phyloP scores from a whole-genome alignment of 2,888 invertebrate genomes.

The Dioctria rufipes region DNA sequence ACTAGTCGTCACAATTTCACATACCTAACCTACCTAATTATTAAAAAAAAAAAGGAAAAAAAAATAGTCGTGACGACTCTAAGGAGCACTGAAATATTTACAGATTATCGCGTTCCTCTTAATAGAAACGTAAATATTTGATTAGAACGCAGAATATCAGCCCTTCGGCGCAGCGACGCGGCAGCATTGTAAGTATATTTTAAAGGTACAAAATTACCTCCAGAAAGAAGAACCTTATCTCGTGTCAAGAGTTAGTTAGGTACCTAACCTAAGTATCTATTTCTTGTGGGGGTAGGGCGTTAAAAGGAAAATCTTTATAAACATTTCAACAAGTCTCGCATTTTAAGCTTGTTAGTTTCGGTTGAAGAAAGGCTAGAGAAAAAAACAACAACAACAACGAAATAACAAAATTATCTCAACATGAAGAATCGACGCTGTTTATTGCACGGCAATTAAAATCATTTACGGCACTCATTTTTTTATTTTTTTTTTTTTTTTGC shows the following conservation, averaged over 20 bases:
- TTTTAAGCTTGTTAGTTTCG: conserved; percentile 17
- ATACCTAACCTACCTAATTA: background rate
- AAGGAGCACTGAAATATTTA: conserved; percentile 36
- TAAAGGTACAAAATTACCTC: too few relatives aligned
- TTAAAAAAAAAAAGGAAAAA: background rate
- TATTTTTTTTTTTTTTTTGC: background rate
- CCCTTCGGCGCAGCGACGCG: background rate
- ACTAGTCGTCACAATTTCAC: conserved; percentile 2
- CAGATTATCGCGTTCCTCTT: conserved; percentile 54
- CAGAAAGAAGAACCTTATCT: background rate
- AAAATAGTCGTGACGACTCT: background rate
- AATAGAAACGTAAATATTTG: conserved; percentile 57
- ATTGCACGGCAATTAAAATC: conserved; percentile 47
- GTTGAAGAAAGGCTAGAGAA: background rate
- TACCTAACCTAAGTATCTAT: background rate
- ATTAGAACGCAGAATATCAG: conserved; percentile 34
- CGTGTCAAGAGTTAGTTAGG: background rate
- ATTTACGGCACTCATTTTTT: conserved; percentile 27
- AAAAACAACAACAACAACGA: background rate
- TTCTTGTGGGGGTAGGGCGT: too few relatives aligned
- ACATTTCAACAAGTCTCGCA: background rate
- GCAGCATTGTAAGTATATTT: too few relatives aligned
- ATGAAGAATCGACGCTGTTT: conserved; percentile 2
- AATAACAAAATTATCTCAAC: too few relatives aligned
- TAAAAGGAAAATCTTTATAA: background rate